Evolutionary conservation across 2,113 vertebrate genomes (phyloP), one percentile per base, ranked within the genome.

Genomic region (Coreoperca whiteheadi): DNA sequence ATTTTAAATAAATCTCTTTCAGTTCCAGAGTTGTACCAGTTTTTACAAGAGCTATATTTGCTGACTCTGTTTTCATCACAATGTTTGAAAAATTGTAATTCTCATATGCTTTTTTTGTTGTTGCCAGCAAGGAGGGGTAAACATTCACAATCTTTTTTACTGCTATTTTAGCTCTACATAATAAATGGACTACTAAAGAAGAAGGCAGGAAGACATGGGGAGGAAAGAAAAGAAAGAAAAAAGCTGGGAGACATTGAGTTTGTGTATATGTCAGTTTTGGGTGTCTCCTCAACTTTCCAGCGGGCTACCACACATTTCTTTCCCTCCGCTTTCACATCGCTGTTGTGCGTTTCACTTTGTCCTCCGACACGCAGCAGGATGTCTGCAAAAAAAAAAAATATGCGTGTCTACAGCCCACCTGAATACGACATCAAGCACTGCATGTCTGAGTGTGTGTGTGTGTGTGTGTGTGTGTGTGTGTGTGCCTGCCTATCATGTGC

Each of bases 131-230:
- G 54, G 43, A 51, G n/a, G 15, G 0, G 4, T 20, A 59, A 66
- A 50, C 30, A 37, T 65, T 63, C 61, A 37, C 59, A 41, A 57
- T 51, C 43, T 57, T 80, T n/a, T 68, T 63, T 67, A 67, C 61
- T 84, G 81, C 46, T 82, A 64, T 78, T 84, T 88, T 43, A 60
- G 86, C 69, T 50, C 70, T 37, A 54, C 81, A 82, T 84, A 53
- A 83, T 12, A 89, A 83, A 73, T 23, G 8, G 46, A 79, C 80
- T 86, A 41, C 59, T 34, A 25, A 54, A 79, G 21, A 54, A 43
- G 54, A 30, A 32, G 4, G 16, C 6, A 66, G 10, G 25, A 20
- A n/a, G 48, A 59, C 51, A 23, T 57, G 37, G 30, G n/a, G 59
- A 34, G 28, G 12, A 7, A 12, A 39, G 23, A 39, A 59, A 28